Base-by-base conservation (phyloP, 2,113 vertebrate genomes). In the Strigops habroptila region DNA sequence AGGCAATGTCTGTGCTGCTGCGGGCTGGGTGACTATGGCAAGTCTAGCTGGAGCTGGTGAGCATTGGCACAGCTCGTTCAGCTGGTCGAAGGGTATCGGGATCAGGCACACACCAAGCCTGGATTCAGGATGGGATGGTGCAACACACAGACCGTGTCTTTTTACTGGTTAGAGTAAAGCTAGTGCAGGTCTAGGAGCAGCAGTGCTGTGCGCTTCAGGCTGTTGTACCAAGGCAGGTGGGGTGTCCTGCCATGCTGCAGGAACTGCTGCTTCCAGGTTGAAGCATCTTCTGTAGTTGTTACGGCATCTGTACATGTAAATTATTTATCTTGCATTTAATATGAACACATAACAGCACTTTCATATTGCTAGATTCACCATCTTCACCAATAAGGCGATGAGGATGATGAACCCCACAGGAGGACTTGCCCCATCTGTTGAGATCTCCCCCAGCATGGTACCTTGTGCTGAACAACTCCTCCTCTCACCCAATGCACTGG, bases 91-190 rank as follows among this genome's bases (percentile, higher is more conserved):
- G 24, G 31, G 2, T 31, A 14, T 64, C 2, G 30, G 25, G 18
- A 24, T 10, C 33, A 31, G 78, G 35, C 30, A 51, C 1, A 0
- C 4, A 9, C 8, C 0, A 2, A 80, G 18, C 33, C 27, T 10
- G 8, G 11, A 7, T 51, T 70, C 6, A 13, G 10, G 48, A 39
- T 28, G 12, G 44, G 68, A 18, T 1, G 0, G 35, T 51, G 35
- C 59, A 30, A 7, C 31, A 6, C 24, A 15, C 21, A 1, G 7
- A 43, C 31, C 39, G 23, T 75, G 31, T 60, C n/a, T 33, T 73
- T 43, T 44, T 65, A 69, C 33, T 55, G 25, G 13, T 39, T 5
- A 14, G 44, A 46, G 30, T 18, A 70, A 31, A 88, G 83, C 33
- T n/a, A 27, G 19, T 4, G 2, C 18, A 24, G 37, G 12, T 2